A percentile compares a stretch with the other conserved stretches of the same genome.
Conservation (phyloP, 2,113 vertebrate genomes). For the Dolichallabes microphthalmus region DNA sequence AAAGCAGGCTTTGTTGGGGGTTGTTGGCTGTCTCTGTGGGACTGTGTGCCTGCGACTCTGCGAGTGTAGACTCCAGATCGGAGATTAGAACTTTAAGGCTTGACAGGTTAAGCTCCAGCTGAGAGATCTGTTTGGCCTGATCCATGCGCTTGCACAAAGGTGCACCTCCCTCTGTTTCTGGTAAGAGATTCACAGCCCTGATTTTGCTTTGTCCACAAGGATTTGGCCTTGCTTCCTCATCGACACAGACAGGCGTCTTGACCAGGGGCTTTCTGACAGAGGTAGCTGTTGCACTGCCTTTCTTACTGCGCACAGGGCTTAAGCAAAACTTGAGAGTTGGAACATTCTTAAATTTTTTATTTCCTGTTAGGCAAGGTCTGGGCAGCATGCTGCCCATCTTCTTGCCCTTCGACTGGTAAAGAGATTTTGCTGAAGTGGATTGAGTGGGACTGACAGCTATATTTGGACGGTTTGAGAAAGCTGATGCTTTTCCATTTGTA, state of each 20-base stretch:
- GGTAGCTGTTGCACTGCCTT: slow-evolving; percentile 2
- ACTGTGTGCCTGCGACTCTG: slow-evolving; percentile 46
- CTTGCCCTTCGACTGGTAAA: slow-evolving; percentile 37
- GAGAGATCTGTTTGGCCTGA: slow-evolving; percentile 60
- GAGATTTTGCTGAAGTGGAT: slow-evolving; percentile 20
- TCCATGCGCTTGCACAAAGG: slow-evolving; percentile 44
- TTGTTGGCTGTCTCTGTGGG: not conserved
- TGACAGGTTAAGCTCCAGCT: slow-evolving; percentile 67
- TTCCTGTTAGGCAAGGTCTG: slow-evolving; percentile 18
- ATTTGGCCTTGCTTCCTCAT: slow-evolving; percentile 17
- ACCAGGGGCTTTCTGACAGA: slow-evolving; percentile 34
- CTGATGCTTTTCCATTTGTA: slow-evolving; percentile 4
- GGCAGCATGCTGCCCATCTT: not conserved
- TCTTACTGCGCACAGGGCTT: slow-evolving; percentile 66
- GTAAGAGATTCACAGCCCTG: not conserved
- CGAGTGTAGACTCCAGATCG: slow-evolving; percentile 66
- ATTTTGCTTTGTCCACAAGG: not conserved
- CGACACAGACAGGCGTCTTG: slow-evolving; percentile 26
- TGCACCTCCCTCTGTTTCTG: not conserved
- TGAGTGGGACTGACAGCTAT: not conserved
- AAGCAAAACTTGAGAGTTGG: slow-evolving; percentile 61
- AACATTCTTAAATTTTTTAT: slow-evolving; percentile 55
- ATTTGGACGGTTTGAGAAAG: slow-evolving; percentile 22
- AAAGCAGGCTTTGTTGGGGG: not conserved
- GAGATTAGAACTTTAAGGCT: slow-evolving; percentile 66